Percentiles rank a stretch among this genome's conserved stretches.
Conservation (phyloP, 2,888 invertebrate genomes). For the Hirtodrosophila confusa region DNA sequence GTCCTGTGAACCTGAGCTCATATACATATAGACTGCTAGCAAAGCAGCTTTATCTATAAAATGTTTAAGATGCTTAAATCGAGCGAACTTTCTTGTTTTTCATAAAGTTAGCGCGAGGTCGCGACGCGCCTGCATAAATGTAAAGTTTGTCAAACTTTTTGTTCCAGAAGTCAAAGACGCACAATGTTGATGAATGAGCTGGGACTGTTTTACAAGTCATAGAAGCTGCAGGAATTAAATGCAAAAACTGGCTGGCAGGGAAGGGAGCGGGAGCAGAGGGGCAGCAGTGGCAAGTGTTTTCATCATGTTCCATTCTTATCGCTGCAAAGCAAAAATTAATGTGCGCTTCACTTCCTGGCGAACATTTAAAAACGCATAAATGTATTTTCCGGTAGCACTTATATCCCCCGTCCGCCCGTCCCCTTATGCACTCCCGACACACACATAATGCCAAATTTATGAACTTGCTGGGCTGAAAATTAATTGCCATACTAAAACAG, state of each 20-base stretch:
- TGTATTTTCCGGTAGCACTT: constrained; percentile 58
- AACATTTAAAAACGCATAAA: constrained; percentile 73
- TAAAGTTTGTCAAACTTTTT: constrained; percentile 73
- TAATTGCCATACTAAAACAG: constrained; percentile 61
- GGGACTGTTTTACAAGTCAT: constrained; percentile 38
- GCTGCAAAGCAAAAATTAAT: constrained; percentile 47
- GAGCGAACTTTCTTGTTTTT: constrained; percentile 18
- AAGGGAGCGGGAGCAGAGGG: background rate
- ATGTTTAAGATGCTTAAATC: constrained; percentile 51
- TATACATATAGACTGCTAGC: no score
- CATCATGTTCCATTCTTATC: constrained; percentile 50
- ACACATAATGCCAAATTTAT: constrained; percentile 63
- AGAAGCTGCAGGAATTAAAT: constrained; percentile 7
- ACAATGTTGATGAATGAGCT: constrained; percentile 69
- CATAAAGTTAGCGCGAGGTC: constrained; percentile 38
- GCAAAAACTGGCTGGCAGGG: background rate
- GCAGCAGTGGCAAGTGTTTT: constrained; percentile 20
- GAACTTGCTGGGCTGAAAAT: constrained; percentile 54
- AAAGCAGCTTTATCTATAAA: constrained; percentile 32
- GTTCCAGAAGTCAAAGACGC: constrained; percentile 72
- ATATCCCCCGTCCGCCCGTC: background rate
- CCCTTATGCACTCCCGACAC: background rate
- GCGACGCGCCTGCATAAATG: constrained; percentile 38
- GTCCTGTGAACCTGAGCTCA: no score
- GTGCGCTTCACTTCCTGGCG: constrained; percentile 46